These are phyloP conservation scores for Lathronympha strigana DNA, from an alignment of 2,888 invertebrate genomes.

Conservation along the genomic window DNA sequence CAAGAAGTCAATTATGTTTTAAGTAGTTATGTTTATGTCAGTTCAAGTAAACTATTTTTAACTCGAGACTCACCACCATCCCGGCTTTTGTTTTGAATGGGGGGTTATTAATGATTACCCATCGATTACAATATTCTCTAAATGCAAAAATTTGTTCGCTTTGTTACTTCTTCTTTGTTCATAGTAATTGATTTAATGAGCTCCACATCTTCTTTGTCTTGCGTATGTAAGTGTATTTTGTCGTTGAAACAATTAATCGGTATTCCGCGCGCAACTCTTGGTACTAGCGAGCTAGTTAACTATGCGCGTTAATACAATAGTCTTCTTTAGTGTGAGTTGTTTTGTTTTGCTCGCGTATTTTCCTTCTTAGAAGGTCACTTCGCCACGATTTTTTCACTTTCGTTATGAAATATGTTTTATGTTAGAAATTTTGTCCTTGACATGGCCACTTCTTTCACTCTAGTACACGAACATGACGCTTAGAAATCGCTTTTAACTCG, in stretches of 20 bases:
- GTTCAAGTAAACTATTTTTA: no score
- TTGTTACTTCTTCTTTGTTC: constrained; percentile 57
- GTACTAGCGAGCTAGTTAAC: constrained; percentile 61
- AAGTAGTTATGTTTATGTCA: no score
- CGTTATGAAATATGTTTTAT: no score
- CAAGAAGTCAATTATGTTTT: no score
- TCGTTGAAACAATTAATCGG: constrained; percentile 69
- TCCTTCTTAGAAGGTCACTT: constrained; percentile 22
- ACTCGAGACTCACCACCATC: no score
- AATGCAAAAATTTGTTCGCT: constrained; percentile 34
- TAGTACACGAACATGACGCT: no score
- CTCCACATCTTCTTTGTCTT: constrained; percentile 67
- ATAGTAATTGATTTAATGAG: constrained; percentile 55
- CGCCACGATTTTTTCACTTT: no score
- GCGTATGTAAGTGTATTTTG: constrained; percentile 59
- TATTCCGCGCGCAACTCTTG: constrained; percentile 66
- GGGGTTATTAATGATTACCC: no score
- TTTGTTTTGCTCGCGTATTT: constrained; percentile 60
- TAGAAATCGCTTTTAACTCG: no score
- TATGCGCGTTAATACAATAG: constrained; percentile 54
- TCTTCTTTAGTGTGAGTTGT: constrained; percentile 57
- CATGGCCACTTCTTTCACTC: no score
- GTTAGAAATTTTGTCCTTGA: no score
- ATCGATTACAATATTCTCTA: constrained; percentile 20
- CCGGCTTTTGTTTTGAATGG: no score